Percentiles rank a stretch among this genome's conserved stretches.
These are phyloP conservation scores for Drosophila funebris DNA, from an alignment of 1,140 invertebrate species.

Conservation along the genomic window DNA sequence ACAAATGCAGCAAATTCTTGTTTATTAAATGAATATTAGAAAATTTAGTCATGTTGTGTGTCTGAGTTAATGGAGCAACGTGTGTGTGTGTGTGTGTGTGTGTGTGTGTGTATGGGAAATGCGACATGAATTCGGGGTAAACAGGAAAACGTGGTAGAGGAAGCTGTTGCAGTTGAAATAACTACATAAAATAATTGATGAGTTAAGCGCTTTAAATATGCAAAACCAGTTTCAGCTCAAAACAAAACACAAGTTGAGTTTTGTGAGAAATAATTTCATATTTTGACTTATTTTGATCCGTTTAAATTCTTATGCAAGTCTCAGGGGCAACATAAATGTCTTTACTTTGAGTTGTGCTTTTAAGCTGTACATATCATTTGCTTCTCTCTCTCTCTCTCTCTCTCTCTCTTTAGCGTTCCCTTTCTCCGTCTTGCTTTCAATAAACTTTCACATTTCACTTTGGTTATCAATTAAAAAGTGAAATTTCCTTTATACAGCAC, in stretches of 20 bases:
- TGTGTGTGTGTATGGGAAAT: too few species aligned
- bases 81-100: not conserved
- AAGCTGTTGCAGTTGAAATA: not conserved
- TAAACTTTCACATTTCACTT: conserved; percentile 2
- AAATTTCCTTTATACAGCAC: conserved; percentile 9
- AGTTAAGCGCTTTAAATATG: conserved; percentile 15
- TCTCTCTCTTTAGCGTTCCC: not conserved
- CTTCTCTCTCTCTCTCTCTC: not conserved
- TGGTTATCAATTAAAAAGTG: conserved; percentile 24
- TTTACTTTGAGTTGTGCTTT: conserved; percentile 3
- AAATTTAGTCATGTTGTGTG: not conserved
- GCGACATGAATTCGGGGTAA: too few species aligned
- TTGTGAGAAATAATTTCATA: conserved; percentile 3
- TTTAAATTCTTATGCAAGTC: not conserved
- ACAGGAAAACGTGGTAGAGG: not conserved
- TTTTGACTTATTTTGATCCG: not conserved
- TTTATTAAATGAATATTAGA: too few species aligned
- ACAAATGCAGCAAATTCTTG: too few species aligned
- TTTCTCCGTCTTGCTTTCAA: not conserved
- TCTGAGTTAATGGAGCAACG: not conserved
- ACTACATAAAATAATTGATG: conserved; percentile 8
- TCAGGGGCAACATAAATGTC: conserved; percentile 14
- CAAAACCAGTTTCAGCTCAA: conserved; percentile 14
- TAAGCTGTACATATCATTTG: not conserved
- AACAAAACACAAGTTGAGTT: not conserved